Evolutionary conservation across 92 coral and sea anemone species (phyloP).

Genomic region (Chrysogorgia sp.): DNA sequence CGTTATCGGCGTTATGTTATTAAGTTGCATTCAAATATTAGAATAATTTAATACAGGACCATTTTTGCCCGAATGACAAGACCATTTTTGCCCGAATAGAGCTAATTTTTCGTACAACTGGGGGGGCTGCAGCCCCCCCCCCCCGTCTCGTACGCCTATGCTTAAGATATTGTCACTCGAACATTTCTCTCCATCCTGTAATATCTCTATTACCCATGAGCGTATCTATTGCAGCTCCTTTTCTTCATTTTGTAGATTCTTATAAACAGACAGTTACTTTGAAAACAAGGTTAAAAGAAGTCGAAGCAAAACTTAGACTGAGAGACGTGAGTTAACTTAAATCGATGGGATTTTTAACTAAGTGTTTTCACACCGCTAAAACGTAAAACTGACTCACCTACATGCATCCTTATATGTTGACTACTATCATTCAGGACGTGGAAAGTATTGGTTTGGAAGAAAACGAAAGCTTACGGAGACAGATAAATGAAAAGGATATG

Average conservation of each 20-base stretch:
- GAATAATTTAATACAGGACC: too few species aligned
- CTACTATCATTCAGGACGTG: conserved; percentile 42
- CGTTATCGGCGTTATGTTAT: too few species aligned
- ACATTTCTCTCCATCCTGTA: too few species aligned
- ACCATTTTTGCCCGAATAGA: too few species aligned
- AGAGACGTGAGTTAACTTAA: conserved; percentile 65
- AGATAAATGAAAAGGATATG: conserved; percentile 39
- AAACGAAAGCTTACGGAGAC: conserved; percentile 64
- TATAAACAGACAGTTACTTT: conserved; percentile 73
- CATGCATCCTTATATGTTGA: neutral
- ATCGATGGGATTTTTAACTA: neutral
- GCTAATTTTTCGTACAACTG: too few species aligned
- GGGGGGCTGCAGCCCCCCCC: too few species aligned
- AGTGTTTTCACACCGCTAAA: conserved; percentile 51
- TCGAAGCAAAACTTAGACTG: conserved; percentile 77
- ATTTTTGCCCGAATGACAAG: too few species aligned
- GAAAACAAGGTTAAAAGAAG: conserved; percentile 75
- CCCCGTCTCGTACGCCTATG: too few species aligned
- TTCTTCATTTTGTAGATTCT: conserved; percentile 53
- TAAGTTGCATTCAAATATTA: too few species aligned
- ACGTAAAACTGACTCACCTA: conserved; percentile 36
- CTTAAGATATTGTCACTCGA: too few species aligned
- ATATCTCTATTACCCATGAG: neutral
- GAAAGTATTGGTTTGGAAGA: conserved; percentile 59
- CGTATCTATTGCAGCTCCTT: neutral